Percentiles rank a stretch among this genome's conserved stretches.
These are phyloP conservation scores for Argynnis bischoffii DNA, from an alignment of 2,888 invertebrate species.

Conservation along the genomic window DNA sequence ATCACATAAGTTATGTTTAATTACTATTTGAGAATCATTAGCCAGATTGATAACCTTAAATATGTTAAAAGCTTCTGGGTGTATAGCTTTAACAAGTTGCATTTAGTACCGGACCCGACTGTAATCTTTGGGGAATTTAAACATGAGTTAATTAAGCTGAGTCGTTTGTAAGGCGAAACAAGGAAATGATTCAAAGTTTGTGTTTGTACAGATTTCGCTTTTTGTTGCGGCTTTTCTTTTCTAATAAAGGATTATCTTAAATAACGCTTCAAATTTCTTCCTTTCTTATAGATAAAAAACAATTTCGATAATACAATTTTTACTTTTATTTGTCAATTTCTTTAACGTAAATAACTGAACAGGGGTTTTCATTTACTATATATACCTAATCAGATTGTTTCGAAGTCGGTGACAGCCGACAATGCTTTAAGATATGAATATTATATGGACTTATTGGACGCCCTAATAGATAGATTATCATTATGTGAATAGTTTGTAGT, in stretches of 20 bases:
- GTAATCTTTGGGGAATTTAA: constrained; percentile 29
- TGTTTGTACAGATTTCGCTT: constrained; percentile 12
- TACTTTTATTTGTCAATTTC: too few relatives aligned
- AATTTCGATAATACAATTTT: background rate
- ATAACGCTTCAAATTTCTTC: background rate
- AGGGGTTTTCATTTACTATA: too few relatives aligned
- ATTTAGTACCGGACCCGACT: constrained; percentile 24
- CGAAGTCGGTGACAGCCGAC: too few relatives aligned
- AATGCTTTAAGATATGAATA: too few relatives aligned
- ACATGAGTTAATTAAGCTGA: constrained; percentile 36
- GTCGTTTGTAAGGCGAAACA: constrained; percentile 29
- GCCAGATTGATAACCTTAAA: background rate
- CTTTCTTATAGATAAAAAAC: background rate
- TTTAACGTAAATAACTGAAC: too few relatives aligned
- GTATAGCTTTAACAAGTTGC: constrained; percentile 28
- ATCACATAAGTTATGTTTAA: background rate
- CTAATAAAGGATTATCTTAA: background rate
- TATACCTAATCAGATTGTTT: too few relatives aligned
- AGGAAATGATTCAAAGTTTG: constrained; percentile 22
- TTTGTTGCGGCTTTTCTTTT: constrained; percentile 3
- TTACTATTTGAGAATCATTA: background rate
- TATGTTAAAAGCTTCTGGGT: background rate
- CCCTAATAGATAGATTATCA: too few relatives aligned
- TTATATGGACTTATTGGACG: too few relatives aligned
- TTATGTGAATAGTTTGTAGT: too few relatives aligned